A percentile compares a stretch with the other conserved stretches of the same genome.
These are phyloP conservation scores for Strigamia transsilvanica DNA, from an alignment of 2,888 invertebrate genomes.

Conservation along the genomic window DNA sequence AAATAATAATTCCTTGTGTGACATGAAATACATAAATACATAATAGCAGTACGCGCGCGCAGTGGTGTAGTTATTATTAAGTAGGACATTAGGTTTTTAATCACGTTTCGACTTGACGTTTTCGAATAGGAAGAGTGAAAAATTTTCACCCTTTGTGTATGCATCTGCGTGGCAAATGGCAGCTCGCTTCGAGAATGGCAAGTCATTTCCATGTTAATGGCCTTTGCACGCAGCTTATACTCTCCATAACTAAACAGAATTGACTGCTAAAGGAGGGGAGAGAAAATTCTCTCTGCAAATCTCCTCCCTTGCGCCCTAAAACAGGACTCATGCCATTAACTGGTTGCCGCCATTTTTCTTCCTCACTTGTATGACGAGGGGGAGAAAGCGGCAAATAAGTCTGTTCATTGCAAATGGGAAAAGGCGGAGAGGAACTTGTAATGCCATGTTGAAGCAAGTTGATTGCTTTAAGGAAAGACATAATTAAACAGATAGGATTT, in stretches of 20 bases:
- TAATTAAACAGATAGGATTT: conserved; percentile 8
- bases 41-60: no score
- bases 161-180: conserved; percentile 37
- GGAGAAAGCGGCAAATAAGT: not conserved
- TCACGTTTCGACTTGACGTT: not conserved
- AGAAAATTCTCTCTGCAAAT: conserved; percentile 33
- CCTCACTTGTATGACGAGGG: not conserved
- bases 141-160: not conserved
- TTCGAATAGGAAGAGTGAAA: conserved; percentile 20
- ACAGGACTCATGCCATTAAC: conserved; percentile 35
- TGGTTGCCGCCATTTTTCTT: conserved; percentile 4
- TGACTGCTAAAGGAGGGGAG: conserved; percentile 41
- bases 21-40: not conserved
- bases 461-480: conserved; percentile 8
- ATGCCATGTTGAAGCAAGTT: conserved; percentile 1
- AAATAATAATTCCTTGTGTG: not conserved
- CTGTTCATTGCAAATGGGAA: conserved; percentile 18
- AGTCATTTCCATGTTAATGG: conserved; percentile 42
- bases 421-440: not conserved
- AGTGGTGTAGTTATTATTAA: no score
- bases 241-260: conserved; percentile 43
- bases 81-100: not conserved
- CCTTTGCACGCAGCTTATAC: conserved; percentile 38
- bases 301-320: conserved; percentile 28
- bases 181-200: conserved; percentile 28